Percentiles rank a stretch among this genome's conserved stretches.
phyloP scores from a whole-genome alignment of 2,113 vertebrate species.

The Columba livia region DNA sequence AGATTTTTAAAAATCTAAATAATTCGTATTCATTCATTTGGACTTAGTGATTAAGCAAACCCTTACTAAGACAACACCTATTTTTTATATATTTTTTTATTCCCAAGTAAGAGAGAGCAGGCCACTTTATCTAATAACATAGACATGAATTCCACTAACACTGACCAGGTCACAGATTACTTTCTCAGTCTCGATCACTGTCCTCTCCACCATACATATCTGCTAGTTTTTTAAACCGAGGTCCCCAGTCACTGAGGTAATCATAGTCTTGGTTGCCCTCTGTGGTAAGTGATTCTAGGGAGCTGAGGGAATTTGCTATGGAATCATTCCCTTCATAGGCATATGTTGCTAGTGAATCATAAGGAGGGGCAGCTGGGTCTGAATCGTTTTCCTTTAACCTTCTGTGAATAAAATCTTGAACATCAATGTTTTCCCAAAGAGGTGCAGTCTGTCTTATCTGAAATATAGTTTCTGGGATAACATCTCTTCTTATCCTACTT shows the following conservation, averaged over 20 bases:
- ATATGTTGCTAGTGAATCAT: slow-evolving; percentile 82
- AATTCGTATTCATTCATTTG: slow-evolving; percentile 65
- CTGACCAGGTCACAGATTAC: not conserved
- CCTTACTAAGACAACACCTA: slow-evolving; percentile 77
- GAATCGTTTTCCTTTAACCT: slow-evolving; percentile 80
- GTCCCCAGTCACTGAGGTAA: slow-evolving; percentile 83
- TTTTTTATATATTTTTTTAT: slow-evolving; percentile 38
- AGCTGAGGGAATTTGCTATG: slow-evolving; percentile 80
- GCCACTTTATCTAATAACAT: slow-evolving; percentile 65
- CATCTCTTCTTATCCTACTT: slow-evolving; percentile 77
- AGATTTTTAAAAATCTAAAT: slow-evolving; percentile 5
- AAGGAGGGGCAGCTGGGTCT: slow-evolving; percentile 80
- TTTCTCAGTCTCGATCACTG: slow-evolving; percentile 77
- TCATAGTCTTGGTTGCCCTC: slow-evolving; percentile 80
- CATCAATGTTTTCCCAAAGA: slow-evolving; percentile 81
- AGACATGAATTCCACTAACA: slow-evolving; percentile 50
- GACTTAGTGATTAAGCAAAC: slow-evolving; percentile 73
- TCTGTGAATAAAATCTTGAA: slow-evolving; percentile 81
- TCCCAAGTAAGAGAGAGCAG: slow-evolving; percentile 55
- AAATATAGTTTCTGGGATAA: slow-evolving; percentile 82
- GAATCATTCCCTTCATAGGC: slow-evolving; percentile 82
- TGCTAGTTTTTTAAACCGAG: slow-evolving; percentile 80
- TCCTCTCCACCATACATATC: slow-evolving; percentile 83
- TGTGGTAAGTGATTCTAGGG: slow-evolving; percentile 75
- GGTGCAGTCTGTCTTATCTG: slow-evolving; percentile 75